Percentiles rank a stretch among this genome's conserved stretches.
These are phyloP conservation scores for Salticus scenicus DNA, from an alignment of 2,888 invertebrate species.

Conservation along the genomic window DNA sequence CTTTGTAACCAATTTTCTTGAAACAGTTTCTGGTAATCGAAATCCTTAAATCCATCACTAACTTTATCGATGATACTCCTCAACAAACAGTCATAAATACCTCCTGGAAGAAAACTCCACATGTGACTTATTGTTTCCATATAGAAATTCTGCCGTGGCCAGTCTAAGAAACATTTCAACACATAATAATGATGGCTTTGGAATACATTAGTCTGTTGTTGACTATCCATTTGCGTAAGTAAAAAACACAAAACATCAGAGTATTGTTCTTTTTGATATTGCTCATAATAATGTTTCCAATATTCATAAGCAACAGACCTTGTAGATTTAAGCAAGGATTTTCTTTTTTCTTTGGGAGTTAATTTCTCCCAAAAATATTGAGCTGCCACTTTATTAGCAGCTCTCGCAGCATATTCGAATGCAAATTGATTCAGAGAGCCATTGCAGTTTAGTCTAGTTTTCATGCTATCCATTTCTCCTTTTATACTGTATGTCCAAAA, in stretches of 20 bases:
- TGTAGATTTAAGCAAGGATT: conserved; percentile 26
- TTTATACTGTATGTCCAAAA: conserved; percentile 62
- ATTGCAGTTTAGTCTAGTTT: neutral
- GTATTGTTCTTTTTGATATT: conserved; percentile 42
- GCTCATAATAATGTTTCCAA: conserved; percentile 11
- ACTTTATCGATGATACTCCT: conserved; percentile 19
- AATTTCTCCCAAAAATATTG: conserved; percentile 56
- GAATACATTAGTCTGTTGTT: conserved; percentile 52
- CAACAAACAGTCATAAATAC: conserved; percentile 34
- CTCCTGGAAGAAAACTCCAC: conserved; percentile 30
- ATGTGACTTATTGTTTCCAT: conserved; percentile 37
- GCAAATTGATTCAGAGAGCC: conserved; percentile 13
- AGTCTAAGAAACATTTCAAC: conserved; percentile 37
- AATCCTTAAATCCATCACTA: conserved; percentile 40
- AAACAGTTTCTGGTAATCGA: conserved; percentile 51
- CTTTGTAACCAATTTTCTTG: conserved; percentile 51
- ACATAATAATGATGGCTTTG: conserved; percentile 35
- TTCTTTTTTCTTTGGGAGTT: conserved; percentile 42
- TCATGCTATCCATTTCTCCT: conserved; percentile 17
- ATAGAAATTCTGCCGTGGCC: conserved; percentile 55
- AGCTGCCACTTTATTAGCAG: conserved; percentile 53
- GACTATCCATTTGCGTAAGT: conserved; percentile 52
- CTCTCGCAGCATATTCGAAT: conserved; percentile 49
- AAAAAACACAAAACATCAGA: conserved; percentile 61
- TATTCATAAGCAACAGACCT: conserved; percentile 38